These are phyloP conservation scores for Diabrotica virgifera DNA, from an alignment of 1,140 invertebrate genomes.

Conservation along the genomic window DNA sequence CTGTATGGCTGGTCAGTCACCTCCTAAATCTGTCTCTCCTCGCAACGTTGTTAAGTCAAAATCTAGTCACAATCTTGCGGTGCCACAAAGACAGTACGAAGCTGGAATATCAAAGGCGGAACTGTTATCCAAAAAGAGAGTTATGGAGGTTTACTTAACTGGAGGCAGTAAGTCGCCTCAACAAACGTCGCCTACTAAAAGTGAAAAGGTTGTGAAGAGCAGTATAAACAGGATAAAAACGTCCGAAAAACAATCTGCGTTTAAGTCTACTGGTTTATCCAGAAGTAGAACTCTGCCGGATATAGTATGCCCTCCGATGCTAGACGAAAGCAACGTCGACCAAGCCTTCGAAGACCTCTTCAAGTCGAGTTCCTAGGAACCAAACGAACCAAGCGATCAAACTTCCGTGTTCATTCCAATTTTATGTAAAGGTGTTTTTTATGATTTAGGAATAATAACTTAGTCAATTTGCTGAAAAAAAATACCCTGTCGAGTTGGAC, in stretches of 20 bases:
- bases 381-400: slow-evolving; percentile 16
- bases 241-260: slow-evolving; percentile 52
- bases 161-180: slow-evolving; percentile 32
- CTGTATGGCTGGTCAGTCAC: slow-evolving; percentile 46
- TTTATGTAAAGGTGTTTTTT: slow-evolving; percentile 33
- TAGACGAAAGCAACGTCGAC: slow-evolving; percentile 70
- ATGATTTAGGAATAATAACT: slow-evolving; percentile 29
- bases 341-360: slow-evolving; percentile 75
- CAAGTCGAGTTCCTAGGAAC: slow-evolving; percentile 41
- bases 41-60: slow-evolving; percentile 60
- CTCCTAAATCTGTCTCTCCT: slow-evolving; percentile 30
- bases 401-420: slow-evolving; percentile 30
- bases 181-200: slow-evolving; percentile 14
- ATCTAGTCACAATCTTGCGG: slow-evolving; percentile 66
- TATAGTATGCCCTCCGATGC: slow-evolving; percentile 58
- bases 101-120: slow-evolving; percentile 71
- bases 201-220: slow-evolving; percentile 40
- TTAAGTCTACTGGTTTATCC: slow-evolving; percentile 51
- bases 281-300: slow-evolving; percentile 74
- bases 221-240: slow-evolving; percentile 52
- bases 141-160: slow-evolving; percentile 75
- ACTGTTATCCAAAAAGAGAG: slow-evolving; percentile 69
- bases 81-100: slow-evolving; percentile 71
- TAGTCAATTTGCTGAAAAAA: slow-evolving; percentile 7
- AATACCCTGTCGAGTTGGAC: slow-evolving; percentile 8